Evolutionary conservation across 2,797 vertebrate genomes (phyloP).

Genomic region (Scleropages formosus): DNA sequence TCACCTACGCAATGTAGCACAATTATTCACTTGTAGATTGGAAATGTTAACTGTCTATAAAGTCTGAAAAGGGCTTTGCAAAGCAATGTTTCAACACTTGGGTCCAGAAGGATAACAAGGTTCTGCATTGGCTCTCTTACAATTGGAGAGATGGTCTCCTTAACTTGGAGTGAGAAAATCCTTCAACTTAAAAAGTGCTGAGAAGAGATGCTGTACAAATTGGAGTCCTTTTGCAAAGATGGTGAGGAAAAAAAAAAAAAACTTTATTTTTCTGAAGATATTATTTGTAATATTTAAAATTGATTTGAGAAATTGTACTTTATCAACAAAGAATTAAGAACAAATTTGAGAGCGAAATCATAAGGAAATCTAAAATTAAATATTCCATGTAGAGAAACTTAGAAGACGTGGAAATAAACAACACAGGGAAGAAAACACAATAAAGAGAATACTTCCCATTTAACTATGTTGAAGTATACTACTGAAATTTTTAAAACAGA

Average conservation of each 20-base stretch:
- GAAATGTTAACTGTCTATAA: not conserved
- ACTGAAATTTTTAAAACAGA: slow-evolving; percentile 51
- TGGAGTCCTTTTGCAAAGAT: not conserved
- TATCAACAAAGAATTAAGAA: slow-evolving; percentile 38
- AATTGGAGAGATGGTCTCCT: not conserved
- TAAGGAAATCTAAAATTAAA: slow-evolving; percentile 57
- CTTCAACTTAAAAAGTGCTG: not conserved
- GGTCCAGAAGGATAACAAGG: slow-evolving; percentile 25
- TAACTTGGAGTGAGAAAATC: not conserved
- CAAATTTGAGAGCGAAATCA: slow-evolving; percentile 39
- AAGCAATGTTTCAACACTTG: not conserved
- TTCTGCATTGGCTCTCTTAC: not conserved
- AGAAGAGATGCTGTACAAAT: not conserved
- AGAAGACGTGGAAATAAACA: slow-evolving; percentile 47
- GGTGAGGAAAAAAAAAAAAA: not conserved
- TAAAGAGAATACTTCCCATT: slow-evolving; percentile 47
- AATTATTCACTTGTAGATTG: not conserved
- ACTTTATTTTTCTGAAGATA: slow-evolving; percentile 40
- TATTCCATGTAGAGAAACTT: slow-evolving; percentile 43
- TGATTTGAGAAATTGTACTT: slow-evolving; percentile 11
- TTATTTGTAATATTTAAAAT: slow-evolving; percentile 57
- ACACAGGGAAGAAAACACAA: slow-evolving; percentile 54
- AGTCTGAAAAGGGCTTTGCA: not conserved
- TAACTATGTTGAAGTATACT: slow-evolving; percentile 37
- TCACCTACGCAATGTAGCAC: not conserved